A percentile compares a stretch with the other conserved stretches of the same genome.
phyloP scores from a whole-genome alignment of 2,113 vertebrate species.

The Emydocephalus ijimae region DNA sequence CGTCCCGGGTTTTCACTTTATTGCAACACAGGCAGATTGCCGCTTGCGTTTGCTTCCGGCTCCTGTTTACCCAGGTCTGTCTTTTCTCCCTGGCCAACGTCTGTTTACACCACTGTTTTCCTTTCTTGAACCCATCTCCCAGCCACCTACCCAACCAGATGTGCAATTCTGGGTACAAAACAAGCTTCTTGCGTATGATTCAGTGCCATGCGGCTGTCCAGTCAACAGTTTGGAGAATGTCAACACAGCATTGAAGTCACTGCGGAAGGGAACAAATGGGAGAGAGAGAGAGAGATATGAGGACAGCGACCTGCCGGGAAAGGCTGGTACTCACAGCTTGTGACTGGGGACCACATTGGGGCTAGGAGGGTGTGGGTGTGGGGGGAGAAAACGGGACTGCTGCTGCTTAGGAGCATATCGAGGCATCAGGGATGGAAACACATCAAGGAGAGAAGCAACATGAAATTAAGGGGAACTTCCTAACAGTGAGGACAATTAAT shows the following conservation, averaged over 20 bases:
- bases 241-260: not conserved
- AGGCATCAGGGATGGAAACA: not conserved
- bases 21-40: not conserved
- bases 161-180: not conserved
- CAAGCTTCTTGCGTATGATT: not conserved
- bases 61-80: not conserved
- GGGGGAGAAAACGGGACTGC: rapidly evolving
- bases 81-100: not conserved
- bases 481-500: too few relatives aligned
- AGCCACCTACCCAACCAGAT: not conserved
- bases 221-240: not conserved
- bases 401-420: too few relatives aligned
- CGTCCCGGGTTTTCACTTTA: not conserved
- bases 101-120: not conserved
- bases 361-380: not conserved
- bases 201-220: not conserved
- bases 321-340: too few relatives aligned
- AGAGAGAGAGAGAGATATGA: too few relatives aligned
- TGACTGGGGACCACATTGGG: not conserved
- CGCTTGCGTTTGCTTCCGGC: not conserved
- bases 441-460: too few relatives aligned
- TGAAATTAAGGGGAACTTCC: too few relatives aligned
- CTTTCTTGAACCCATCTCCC: not conserved
- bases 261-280: not conserved
- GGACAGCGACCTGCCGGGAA: not conserved